Evolutionary conservation across 2,113 vertebrate genomes (phyloP), one percentile per base, ranked within the genome.

Genomic region (Ranitomeya variabilis): DNA sequence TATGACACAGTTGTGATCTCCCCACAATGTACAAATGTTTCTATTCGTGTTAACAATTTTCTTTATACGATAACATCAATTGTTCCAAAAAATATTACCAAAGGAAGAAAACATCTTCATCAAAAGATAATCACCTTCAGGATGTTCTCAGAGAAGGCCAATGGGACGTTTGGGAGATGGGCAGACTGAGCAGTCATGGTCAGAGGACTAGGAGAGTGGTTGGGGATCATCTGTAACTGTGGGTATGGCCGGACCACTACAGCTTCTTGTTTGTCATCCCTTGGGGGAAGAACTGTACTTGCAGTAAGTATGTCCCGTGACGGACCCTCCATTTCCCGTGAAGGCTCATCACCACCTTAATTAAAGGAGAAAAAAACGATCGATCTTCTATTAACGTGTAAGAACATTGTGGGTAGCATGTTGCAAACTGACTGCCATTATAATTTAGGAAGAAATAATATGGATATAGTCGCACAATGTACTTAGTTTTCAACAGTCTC

Each of bases 191-290:
- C 94, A 59, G 97, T 92, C 91, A 99, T 94, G 0, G 97, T 96
- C 37, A 97, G 96, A 0, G 97, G 95, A 0, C 96, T 93, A 37
- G 96, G 96, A 0, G 97, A 94, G 66, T 98, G 95, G 89, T 96
- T 96, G 0, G 95, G 90, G 90, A 95, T 59, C 91, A 97, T 93
- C 91, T 96, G 97, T 54, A 98, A 95, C 92, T 99, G 98, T 0
- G 98, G 98, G 73, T 98, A 99, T 0, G 98, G 98, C 89, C 98
- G 94, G 37, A 99, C 98, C 90, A 99, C 97, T 89, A 99, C 98
- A 0, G 97, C 97, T 83, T 99, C 98, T 92, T 99, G 98, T 92
- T 99, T 99, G 64, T 99, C 98, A 69, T 99, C 98, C 55, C 97
- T 96, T 59, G 97, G 95, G 0, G 95, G 94, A 7, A 97, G 89